These are phyloP conservation scores for Schizaphis graminum DNA, from an alignment of 2,888 invertebrate genomes.

Conservation along the genomic window DNA sequence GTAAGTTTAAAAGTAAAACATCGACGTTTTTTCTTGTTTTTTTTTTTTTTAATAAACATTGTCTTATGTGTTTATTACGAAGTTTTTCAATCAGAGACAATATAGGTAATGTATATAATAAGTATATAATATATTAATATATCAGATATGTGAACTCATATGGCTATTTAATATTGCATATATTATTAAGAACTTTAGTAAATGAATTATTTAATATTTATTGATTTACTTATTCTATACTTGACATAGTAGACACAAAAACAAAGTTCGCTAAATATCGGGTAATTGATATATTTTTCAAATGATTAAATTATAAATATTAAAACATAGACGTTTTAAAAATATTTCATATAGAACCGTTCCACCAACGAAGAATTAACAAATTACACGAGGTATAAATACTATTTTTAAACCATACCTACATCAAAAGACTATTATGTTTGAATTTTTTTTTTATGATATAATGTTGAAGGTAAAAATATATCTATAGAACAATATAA, in stretches of 20 bases:
- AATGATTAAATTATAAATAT: not conserved
- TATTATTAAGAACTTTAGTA: not conserved
- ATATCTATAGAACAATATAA: not conserved
- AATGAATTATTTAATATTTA: not conserved
- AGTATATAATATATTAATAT: not conserved
- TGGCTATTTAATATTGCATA: not conserved
- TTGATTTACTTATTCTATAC: not conserved
- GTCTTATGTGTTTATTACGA: slow-evolving; percentile 7
- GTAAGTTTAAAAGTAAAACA: not conserved
- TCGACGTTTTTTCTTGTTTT: not conserved
- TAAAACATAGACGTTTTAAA: not conserved
- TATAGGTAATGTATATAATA: not conserved
- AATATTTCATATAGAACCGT: not conserved
- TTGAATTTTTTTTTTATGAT: not conserved
- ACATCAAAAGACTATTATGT: not conserved
- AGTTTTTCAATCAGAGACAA: not conserved
- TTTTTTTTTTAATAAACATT: not conserved
- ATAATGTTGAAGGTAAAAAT: not conserved
- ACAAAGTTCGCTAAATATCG: not conserved
- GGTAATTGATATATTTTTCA: not conserved
- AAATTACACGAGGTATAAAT: not conserved
- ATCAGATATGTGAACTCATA: not conserved
- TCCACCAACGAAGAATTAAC: not conserved
- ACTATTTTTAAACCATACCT: not conserved
- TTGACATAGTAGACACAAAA: not conserved